Evolutionary conservation across 1,140 invertebrate genomes (phyloP), one percentile per base, ranked within the genome.

Genomic region (Apis mellifera): DNA sequence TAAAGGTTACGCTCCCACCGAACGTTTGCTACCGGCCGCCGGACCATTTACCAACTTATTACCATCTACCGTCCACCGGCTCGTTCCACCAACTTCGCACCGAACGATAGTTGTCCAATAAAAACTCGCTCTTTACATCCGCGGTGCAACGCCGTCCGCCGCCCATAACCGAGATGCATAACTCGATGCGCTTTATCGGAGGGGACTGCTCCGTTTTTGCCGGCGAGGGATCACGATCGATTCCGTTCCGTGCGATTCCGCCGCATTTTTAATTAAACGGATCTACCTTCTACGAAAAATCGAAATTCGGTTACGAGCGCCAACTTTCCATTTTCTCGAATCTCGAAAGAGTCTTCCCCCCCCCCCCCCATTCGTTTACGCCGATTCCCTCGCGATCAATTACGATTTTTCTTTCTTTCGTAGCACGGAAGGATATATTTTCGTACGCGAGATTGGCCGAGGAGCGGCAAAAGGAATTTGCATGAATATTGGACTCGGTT

Each of bases 1-100:
- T 76, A 84, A 84, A 78, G 86, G 84, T 89, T 88, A 84, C 86
- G 78, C 84, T 82, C 79, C n/a, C 21, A 42, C 64, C 54, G 79
- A 17, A 54, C 70, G 15, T 42, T 71, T 60, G 85, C 82, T 75
- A 81, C 79, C 88, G 82, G 65, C 65, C 84, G 48, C 15, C 55
- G 64, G 72, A 84, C 72, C 82, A 82, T 88, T 82, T 86, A 89
- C 85, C 78, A 85, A 80, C 79, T 86, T 89, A 86, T 89, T 89
- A 89, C 85, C 89, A 87, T 78, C 77, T 83, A 86, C 82, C 74
- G 86, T 84, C 55, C 68, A n/a, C 57, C 81, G 85, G 81, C 84
- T 84, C 85, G 82, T 89, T 88, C 86, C 82, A 88, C 86, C 82
- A 88, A 88, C 68, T 88, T 89, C 78, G 84, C 86, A 60, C 75